A percentile compares a stretch with the other conserved stretches of the same genome.
Evolutionary conservation across 1,140 invertebrate species (phyloP).

Genomic region (Lordiphosa clarofinis): DNA sequence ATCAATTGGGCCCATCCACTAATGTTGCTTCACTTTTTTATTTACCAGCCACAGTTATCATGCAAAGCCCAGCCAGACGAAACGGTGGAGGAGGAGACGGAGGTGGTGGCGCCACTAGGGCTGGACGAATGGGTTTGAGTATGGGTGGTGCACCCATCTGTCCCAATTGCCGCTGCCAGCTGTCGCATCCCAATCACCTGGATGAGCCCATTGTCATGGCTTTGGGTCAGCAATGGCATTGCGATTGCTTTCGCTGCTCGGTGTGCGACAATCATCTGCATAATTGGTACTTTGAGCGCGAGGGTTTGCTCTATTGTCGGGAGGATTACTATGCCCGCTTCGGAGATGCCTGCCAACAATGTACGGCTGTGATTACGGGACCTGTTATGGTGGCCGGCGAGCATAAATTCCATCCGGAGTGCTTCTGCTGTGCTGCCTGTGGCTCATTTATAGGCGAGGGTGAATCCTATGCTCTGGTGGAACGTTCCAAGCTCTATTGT

Average conservation of each 20-base stretch:
- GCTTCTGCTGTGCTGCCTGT: slow-evolving; percentile 92
- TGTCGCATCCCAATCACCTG: slow-evolving; percentile 39
- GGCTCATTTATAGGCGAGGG: slow-evolving; percentile 93
- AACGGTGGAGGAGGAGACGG: slow-evolving; percentile 4
- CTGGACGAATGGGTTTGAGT: slow-evolving; percentile 1
- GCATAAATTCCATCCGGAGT: slow-evolving; percentile 97
- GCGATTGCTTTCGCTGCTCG: slow-evolving; percentile 93
- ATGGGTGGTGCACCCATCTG: slow-evolving; percentile 26
- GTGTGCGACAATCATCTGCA: slow-evolving; percentile 90
- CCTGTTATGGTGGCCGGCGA: slow-evolving; percentile 96
- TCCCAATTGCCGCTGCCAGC: slow-evolving; percentile 57
- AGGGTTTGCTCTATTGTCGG: slow-evolving; percentile 93
- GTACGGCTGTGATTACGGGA: slow-evolving; percentile 91
- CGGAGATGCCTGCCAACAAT: slow-evolving; percentile 93
- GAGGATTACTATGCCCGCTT: slow-evolving; percentile 94
- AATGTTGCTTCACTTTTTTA: slow-evolving; percentile 32
- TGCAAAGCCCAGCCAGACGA: neutral
- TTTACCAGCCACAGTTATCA: slow-evolving; percentile 57
- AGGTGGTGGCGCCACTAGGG: slow-evolving; percentile 2
- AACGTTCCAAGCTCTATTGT: slow-evolving; percentile 92
- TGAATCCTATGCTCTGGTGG: slow-evolving; percentile 93
- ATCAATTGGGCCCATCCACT: slow-evolving; percentile 1
- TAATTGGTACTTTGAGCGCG: slow-evolving; percentile 96
- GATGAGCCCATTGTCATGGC: slow-evolving; percentile 80
- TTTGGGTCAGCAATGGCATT: slow-evolving; percentile 91